These are phyloP conservation scores for Aphodius sticticus DNA, from an alignment of 2,888 invertebrate species.

Conservation along the genomic window DNA sequence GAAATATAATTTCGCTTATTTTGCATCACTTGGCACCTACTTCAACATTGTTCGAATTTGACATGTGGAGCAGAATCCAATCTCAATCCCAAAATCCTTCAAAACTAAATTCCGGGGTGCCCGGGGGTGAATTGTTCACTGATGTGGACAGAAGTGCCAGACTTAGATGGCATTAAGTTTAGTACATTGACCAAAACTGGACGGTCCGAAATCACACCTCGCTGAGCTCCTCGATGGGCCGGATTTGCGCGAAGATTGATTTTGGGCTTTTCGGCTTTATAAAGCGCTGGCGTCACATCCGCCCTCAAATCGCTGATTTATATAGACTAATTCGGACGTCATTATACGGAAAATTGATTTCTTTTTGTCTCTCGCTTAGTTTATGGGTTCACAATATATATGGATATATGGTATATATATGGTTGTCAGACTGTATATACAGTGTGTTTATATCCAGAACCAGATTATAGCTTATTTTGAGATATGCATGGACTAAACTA, in stretches of 20 bases:
- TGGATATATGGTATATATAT: too few species aligned
- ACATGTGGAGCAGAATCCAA: background rate
- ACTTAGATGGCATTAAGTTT: slow-evolving; percentile 38
- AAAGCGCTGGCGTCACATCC: slow-evolving; percentile 29
- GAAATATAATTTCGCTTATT: too few species aligned
- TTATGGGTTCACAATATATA: too few species aligned
- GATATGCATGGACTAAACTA: too few species aligned
- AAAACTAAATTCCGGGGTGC: background rate
- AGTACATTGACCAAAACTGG: slow-evolving; percentile 41
- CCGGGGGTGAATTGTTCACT: background rate
- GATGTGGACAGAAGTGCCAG: slow-evolving; percentile 6
- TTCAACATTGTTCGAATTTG: slow-evolving; percentile 9
- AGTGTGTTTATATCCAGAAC: too few species aligned
- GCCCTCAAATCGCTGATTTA: background rate
- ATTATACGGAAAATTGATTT: background rate
- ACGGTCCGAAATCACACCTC: slow-evolving; percentile 48
- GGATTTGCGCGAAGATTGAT: slow-evolving; percentile 45
- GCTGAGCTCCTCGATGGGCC: slow-evolving; percentile 45
- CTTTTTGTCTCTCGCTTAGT: background rate
- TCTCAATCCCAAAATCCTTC: background rate
- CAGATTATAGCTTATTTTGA: too few species aligned
- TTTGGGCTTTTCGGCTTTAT: slow-evolving; percentile 36
- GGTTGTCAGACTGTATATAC: too few species aligned
- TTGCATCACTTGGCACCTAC: background rate
- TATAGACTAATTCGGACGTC: background rate